These are phyloP conservation scores for Aix galericulata DNA, from an alignment of 2,113 vertebrate species.

Conservation along the genomic window DNA sequence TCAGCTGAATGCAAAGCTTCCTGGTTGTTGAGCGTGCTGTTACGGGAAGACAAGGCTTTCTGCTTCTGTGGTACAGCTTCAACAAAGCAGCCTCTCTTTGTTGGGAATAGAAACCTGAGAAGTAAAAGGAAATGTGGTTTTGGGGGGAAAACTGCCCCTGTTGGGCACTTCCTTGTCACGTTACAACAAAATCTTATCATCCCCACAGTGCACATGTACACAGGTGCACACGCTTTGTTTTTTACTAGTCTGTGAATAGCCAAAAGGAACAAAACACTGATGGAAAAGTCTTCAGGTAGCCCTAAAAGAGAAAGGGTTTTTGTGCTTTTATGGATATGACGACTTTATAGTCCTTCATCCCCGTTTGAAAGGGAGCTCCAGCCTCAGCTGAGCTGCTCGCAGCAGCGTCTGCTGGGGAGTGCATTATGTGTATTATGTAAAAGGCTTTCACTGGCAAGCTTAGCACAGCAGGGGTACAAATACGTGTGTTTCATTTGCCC, in stretches of 20 bases:
- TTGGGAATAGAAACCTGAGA: not conserved
- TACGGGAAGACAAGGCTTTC: accelerated
- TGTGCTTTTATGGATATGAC: not conserved
- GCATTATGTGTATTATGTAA: accelerated
- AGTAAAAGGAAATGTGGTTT: not conserved
- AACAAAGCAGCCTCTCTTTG: not conserved
- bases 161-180: not conserved
- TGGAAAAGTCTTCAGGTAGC: not conserved
- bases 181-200: accelerated
- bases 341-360: not conserved
- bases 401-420: not conserved
- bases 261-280: not conserved
- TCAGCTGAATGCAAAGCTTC: not conserved
- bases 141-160: not conserved
- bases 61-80: not conserved
- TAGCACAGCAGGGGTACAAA: accelerated
- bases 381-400: not conserved
- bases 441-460: not conserved
- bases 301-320: not conserved
- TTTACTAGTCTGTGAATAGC: not conserved
- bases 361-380: not conserved
- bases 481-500: not conserved
- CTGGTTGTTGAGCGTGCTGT: not conserved
- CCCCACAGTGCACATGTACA: accelerated
- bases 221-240: not conserved